Conservation (phyloP, 2,113 vertebrate species). For the Carlito syrichta region DNA sequence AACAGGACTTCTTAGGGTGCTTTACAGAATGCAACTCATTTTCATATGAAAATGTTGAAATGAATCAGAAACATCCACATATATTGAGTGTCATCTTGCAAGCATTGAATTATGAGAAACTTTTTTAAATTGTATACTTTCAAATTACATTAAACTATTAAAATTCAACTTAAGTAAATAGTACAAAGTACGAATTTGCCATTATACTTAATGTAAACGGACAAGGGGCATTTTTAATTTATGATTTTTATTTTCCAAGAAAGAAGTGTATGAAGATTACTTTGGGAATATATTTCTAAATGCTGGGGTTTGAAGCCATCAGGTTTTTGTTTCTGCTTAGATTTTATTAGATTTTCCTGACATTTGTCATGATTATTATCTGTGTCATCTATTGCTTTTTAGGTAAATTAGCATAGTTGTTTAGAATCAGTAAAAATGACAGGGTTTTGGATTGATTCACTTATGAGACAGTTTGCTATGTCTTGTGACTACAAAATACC, state of each 20-base stretch:
- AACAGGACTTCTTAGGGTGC: neutral
- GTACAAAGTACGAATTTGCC: neutral
- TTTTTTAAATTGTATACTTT: constrained; percentile 12
- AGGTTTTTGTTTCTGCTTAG: no score
- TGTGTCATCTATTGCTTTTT: neutral
- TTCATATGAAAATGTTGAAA: neutral
- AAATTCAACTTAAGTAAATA: neutral
- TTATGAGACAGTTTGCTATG: neutral
- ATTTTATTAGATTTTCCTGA: no score
- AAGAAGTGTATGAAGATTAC: neutral
- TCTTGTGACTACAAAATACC: neutral
- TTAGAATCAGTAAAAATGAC: neutral
- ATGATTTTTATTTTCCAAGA: neutral
- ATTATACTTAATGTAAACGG: neutral
- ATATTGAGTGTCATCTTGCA: neutral
- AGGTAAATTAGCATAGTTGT: neutral
- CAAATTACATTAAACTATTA: neutral
- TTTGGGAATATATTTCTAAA: neutral
- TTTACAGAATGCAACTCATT: neutral
- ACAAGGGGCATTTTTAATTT: neutral
- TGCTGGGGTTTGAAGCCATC: neutral
- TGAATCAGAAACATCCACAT: neutral
- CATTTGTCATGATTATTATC: neutral
- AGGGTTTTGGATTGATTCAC: neutral
- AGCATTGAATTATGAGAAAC: neutral